Evolutionary conservation across 2,113 vertebrate genomes (phyloP), one percentile per base, ranked within the genome.

Genomic region (Anser cygnoides): DNA sequence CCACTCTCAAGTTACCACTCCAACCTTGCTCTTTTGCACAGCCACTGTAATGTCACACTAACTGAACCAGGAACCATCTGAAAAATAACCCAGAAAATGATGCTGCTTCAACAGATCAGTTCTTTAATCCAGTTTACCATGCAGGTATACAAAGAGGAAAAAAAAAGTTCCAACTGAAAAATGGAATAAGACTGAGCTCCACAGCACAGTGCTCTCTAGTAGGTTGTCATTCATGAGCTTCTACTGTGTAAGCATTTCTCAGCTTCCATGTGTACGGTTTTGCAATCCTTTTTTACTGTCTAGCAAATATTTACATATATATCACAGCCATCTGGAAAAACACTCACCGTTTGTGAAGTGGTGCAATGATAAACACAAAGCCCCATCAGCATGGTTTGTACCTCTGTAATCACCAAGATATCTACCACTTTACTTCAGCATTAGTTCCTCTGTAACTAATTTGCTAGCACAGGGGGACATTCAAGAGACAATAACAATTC

Each of bases 331-430:
- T 49, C n/a, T 50, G 25, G 37, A 55, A 87, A 75, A 7, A 23
- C 0, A 3, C 0, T 2, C 20, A 8, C 4, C 11, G 37, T 62
- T 58, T 75, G 29, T 23, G 6, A 75, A 93, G n/a, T 17, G 5
- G 8, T 39, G 9, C 46, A 57, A 80, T 5, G 46, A 67, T 63
- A 71, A 82, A 29, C 46, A 88, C 29, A 67, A 82, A 95, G 17
- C 55, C 84, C 10, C 31, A 57, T 11, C 50, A 67, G 29, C 25
- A 62, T 3, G 7, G n/a, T 35, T 50, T 33, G 2, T 52, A 59
- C 3, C 23, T 65, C 59, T 46, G 65, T 3, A 70, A 59, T 26
- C 14, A 57, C 7, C 23, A 77, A 57, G 16, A 90, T 31, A 84
- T 46, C 68, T 81, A 14, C 33, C 41, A 46, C 44, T 76, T 72